A percentile compares a stretch with the other conserved stretches of the same genome.
Evolutionary conservation across 1,140 invertebrate genomes (phyloP).

Genomic region (Zaprionus tsacasi): DNA sequence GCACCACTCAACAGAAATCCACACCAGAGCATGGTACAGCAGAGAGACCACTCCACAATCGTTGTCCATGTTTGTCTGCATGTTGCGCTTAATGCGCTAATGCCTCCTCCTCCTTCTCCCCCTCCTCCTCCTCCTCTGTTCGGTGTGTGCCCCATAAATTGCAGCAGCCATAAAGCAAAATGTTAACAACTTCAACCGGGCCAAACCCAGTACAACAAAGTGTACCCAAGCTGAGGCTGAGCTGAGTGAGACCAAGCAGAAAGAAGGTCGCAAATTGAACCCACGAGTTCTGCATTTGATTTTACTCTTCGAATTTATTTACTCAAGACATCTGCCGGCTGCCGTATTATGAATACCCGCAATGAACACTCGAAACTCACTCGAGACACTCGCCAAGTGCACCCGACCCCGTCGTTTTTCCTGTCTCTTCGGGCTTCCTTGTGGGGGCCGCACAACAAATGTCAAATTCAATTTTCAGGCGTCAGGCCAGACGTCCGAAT

Average conservation of each 20-base stretch:
- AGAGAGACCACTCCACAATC: background rate
- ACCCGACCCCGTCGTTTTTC: constrained; percentile 9
- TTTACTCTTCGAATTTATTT: constrained; percentile 9
- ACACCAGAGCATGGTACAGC: constrained; percentile 19
- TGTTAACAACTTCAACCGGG: constrained; percentile 59
- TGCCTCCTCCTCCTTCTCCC: constrained; percentile 16
- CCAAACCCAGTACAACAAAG: constrained; percentile 52
- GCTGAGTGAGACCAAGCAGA: too few relatives aligned
- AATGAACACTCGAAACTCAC: constrained; percentile 11
- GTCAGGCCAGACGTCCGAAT: constrained; percentile 51
- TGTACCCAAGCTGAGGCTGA: background rate
- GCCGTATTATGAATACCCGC: constrained; percentile 35
- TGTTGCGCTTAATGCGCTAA: constrained; percentile 56
- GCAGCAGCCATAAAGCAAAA: constrained; percentile 51
- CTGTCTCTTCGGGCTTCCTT: constrained; percentile 49
- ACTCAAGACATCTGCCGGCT: constrained; percentile 62
- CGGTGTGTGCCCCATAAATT: constrained; percentile 43
- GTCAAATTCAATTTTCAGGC: constrained; percentile 71
- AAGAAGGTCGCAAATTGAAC: constrained; percentile 70
- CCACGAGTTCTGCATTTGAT: constrained; percentile 42
- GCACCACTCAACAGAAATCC: constrained; percentile 40
- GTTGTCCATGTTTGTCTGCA: constrained; percentile 60
- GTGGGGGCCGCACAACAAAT: constrained; percentile 70
- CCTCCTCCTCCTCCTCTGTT: constrained; percentile 15
- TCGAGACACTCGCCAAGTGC: background rate